These are phyloP conservation scores for Allacma fusca DNA, from an alignment of 2,888 invertebrate genomes.

Conservation along the genomic window DNA sequence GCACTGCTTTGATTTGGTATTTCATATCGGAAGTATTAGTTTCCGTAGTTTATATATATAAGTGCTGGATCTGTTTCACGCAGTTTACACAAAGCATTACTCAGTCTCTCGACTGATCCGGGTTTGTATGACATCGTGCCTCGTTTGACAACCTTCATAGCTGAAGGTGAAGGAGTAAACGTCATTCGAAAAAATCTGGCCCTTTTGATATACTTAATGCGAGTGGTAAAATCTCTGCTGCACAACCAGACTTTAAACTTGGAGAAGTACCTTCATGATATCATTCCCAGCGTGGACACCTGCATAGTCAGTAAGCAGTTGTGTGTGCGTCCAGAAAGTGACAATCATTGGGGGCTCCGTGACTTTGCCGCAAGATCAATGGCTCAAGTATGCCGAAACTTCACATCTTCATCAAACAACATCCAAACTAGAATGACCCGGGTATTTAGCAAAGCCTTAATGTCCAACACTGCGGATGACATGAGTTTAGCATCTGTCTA, in stretches of 20 bases:
- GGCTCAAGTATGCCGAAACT: constrained; percentile 94
- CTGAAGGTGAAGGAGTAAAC: constrained; percentile 97
- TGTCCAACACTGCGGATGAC: constrained; percentile 81
- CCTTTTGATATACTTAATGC: constrained; percentile 94
- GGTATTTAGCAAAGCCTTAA: constrained; percentile 73
- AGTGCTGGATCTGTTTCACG: too few species aligned
- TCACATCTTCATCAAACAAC: constrained; percentile 95
- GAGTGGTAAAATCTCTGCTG: constrained; percentile 96
- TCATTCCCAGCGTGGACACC: constrained; percentile 95
- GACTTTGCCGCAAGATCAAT: constrained; percentile 95
- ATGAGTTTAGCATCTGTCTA: constrained; percentile 91
- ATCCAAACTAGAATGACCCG: constrained; percentile 92
- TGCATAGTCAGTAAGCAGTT: constrained; percentile 96
- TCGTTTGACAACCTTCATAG: constrained; percentile 95
- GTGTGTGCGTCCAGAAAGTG: constrained; percentile 92
- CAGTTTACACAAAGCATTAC: constrained; percentile 92
- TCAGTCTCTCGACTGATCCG: constrained; percentile 92
- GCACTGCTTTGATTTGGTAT: too few species aligned
- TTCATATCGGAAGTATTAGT: too few species aligned
- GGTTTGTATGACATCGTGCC: constrained; percentile 98
- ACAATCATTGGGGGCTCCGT: constrained; percentile 98
- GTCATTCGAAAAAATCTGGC: constrained; percentile 98
- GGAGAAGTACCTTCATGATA: constrained; percentile 97
- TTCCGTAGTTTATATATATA: too few species aligned
- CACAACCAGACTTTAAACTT: constrained; percentile 95